Evolutionary conservation across 1,140 invertebrate genomes (phyloP), one percentile per base, ranked within the genome.

Genomic region (Trichogramma pretiosum): DNA sequence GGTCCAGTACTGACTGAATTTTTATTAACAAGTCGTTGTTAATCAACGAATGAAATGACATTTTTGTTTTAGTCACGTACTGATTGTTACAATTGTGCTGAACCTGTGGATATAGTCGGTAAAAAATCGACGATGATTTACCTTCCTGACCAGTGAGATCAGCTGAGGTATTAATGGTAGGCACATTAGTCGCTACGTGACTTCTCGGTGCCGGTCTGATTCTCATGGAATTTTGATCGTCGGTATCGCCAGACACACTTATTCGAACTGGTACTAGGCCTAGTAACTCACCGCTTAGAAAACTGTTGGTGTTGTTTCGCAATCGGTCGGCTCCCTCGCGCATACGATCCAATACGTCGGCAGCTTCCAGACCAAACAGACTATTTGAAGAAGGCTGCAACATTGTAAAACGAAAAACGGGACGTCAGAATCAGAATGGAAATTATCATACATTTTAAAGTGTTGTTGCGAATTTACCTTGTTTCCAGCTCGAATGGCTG

Each of bases 291-390:
- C 82, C 79, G 23, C 83, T 84, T 5, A 87, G 66, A 56, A 86
- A 79, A 63, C 80, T 85, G 63, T 87, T 87, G 22, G 84, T 84
- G 59, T 84, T 87, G 63, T 87, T 87, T 23, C 83, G 77, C 46
- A 84, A 74, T 61, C 83, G 78, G 51, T 88, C 84, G 19, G 76
- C 73, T 23, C 79, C 79, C 59, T 82, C 79, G 32, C 77, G 68
- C 52, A 80, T 76, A 57, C 80, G 77, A 59, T 81, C 79, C 5
- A 81, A 68, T 22, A 80, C 77, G 57, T 81, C 80, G 0, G 78
- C 69, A 2, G 75, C 73, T 56, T 80, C 79, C 4, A 75, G 58
- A 48, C 65, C 64, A 28, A 72, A 56, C 39, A 72, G 54, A 41
- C 67, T 60, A 50, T 63, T 62, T 14, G 59, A 60, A n/a, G n/a